Evolutionary conservation across 2,797 vertebrate species (phyloP).

Genomic region (Tangara arthus): DNA sequence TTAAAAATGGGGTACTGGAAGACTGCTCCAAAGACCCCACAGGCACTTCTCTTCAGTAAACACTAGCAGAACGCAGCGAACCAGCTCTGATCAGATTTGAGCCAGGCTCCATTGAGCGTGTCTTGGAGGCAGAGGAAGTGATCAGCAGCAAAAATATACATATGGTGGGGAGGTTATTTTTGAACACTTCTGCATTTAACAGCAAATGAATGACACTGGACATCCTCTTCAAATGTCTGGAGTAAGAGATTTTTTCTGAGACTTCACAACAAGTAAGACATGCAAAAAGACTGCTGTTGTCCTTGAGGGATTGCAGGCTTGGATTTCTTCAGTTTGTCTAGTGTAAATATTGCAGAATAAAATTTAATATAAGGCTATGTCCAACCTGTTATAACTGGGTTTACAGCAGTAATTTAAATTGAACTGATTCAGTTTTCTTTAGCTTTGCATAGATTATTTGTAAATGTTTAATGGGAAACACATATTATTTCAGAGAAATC

Average conservation of each 20-base stretch:
- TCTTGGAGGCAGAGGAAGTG: not conserved
- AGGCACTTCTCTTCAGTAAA: not conserved
- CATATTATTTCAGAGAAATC: not conserved
- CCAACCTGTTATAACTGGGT: not conserved
- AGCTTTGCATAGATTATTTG: not conserved
- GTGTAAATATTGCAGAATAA: not conserved
- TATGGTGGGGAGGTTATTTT: not conserved
- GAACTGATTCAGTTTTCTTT: not conserved
- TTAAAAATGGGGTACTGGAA: not conserved
- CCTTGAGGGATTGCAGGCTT: not conserved
- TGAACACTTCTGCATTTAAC: not conserved
- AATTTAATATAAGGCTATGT: not conserved
- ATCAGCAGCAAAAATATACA: not conserved
- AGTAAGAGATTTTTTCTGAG: not conserved
- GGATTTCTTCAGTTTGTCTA: not conserved
- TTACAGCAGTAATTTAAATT: not conserved
- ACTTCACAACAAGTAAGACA: not conserved
- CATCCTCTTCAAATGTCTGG: not conserved
- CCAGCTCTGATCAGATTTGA: not conserved
- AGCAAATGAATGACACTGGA: not conserved
- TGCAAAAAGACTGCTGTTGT: not conserved
- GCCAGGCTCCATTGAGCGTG: not conserved
- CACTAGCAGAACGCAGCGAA: not conserved
- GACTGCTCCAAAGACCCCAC: not conserved
- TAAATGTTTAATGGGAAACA: not conserved